These are phyloP conservation scores for Acholoe squamosa DNA, from an alignment of 2,888 invertebrate genomes.

Conservation along the genomic window DNA sequence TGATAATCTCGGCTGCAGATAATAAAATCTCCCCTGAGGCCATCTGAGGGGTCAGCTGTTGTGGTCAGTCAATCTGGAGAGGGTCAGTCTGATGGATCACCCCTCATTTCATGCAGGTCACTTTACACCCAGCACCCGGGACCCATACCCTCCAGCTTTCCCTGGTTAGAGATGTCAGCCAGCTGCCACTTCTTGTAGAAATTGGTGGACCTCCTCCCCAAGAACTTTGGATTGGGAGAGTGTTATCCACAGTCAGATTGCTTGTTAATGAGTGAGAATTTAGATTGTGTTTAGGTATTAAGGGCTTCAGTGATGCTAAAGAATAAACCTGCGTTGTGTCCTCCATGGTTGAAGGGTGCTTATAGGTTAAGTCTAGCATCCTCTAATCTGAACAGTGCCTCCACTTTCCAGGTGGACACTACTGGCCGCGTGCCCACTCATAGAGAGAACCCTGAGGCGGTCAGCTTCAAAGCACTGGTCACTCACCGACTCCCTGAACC, in stretches of 20 bases:
- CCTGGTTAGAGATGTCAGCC: not conserved
- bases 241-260: too few relatives aligned
- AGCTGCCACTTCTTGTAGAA: too few relatives aligned
- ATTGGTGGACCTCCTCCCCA: too few relatives aligned
- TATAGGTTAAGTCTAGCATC: not conserved
- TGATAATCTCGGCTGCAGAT: too few relatives aligned
- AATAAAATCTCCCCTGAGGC: not conserved
- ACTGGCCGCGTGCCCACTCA: not conserved
- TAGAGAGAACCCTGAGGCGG: not conserved
- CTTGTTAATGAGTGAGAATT: too few relatives aligned
- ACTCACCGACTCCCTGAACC: not conserved
- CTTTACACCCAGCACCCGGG: not conserved
- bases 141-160: not conserved
- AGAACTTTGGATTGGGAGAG: too few relatives aligned
- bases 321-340: too few relatives aligned
- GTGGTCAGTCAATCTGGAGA: not conserved
- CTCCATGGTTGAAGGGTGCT: not conserved
- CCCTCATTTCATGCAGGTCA: not conserved
- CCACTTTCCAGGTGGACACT: not conserved
- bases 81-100: constrained; percentile 13
- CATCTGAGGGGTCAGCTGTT: not conserved
- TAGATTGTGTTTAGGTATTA: too few relatives aligned
- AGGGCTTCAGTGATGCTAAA: too few relatives aligned
- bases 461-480: not conserved
- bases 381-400: not conserved